Evolutionary conservation across 2,888 invertebrate genomes (phyloP).

Genomic region (Troglohyphantes excavatus): DNA sequence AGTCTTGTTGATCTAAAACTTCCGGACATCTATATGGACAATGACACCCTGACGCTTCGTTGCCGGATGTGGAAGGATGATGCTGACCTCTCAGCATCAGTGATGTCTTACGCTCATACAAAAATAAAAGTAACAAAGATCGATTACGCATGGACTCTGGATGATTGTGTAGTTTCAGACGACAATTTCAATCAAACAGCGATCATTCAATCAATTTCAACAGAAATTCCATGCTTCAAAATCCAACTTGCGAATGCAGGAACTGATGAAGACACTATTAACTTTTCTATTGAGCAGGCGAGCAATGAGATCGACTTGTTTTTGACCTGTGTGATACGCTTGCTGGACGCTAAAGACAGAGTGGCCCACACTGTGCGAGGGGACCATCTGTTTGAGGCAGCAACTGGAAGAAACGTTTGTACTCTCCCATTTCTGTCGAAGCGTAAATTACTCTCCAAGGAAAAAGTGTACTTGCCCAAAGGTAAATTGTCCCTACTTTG

Average conservation of each 20-base stretch:
- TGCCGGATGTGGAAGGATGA: not conserved
- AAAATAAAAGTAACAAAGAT: not conserved
- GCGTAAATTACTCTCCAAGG: not conserved
- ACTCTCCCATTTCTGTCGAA: not conserved
- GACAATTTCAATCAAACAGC: no score
- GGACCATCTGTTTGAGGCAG: not conserved
- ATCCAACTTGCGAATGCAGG: not conserved
- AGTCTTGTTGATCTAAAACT: not conserved
- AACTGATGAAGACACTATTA: not conserved
- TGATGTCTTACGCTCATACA: not conserved
- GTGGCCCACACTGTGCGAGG: not conserved
- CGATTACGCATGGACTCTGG: not conserved
- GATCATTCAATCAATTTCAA: not conserved
- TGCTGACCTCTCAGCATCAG: not conserved
- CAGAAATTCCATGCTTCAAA: not conserved
- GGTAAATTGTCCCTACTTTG: not conserved
- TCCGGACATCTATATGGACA: not conserved
- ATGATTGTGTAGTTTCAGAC: not conserved
- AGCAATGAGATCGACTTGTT: rapidly evolving
- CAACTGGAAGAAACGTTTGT: not conserved
- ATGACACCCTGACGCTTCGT: not conserved
- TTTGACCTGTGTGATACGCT: not conserved
- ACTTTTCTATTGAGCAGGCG: not conserved
- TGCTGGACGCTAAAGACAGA: not conserved
- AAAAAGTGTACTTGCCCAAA: not conserved